A percentile compares a stretch with the other conserved stretches of the same genome.
These are phyloP conservation scores for Scartelaos histophorus DNA, from an alignment of 2,113 vertebrate species.

Conservation along the genomic window DNA sequence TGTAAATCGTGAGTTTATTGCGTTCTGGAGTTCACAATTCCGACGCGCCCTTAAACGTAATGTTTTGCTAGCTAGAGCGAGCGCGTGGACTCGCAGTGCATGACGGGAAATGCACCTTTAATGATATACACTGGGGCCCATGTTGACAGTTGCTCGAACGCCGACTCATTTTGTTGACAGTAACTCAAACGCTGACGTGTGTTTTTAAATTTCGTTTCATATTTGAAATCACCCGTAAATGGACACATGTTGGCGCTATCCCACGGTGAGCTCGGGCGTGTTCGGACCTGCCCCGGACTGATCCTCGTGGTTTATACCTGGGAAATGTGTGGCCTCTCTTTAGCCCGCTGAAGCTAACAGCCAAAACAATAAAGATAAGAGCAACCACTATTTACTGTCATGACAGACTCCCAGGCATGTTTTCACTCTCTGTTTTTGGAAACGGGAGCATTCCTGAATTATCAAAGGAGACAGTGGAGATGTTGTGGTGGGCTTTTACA, in stretches of 20 bases:
- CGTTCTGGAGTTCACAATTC: too few relatives aligned
- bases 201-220: background rate
- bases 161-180: background rate
- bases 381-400: constrained; percentile 3
- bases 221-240: background rate
- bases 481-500: background rate
- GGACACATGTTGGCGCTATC: background rate
- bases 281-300: background rate
- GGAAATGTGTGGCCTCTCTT: background rate
- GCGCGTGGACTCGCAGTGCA: too few relatives aligned
- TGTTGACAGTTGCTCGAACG: background rate
- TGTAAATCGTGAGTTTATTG: too few relatives aligned
- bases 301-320: background rate
- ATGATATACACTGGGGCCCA: background rate
- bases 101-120: too few relatives aligned
- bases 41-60: too few relatives aligned
- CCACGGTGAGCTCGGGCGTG: background rate
- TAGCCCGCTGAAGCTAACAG: background rate
- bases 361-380: constrained; percentile 2
- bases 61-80: too few relatives aligned
- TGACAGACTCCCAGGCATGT: background rate
- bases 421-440: background rate
- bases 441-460: constrained; percentile 2
- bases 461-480: background rate
- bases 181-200: background rate